Conservation (phyloP, 1,140 invertebrate genomes). For the Procambarus clarkii region DNA sequence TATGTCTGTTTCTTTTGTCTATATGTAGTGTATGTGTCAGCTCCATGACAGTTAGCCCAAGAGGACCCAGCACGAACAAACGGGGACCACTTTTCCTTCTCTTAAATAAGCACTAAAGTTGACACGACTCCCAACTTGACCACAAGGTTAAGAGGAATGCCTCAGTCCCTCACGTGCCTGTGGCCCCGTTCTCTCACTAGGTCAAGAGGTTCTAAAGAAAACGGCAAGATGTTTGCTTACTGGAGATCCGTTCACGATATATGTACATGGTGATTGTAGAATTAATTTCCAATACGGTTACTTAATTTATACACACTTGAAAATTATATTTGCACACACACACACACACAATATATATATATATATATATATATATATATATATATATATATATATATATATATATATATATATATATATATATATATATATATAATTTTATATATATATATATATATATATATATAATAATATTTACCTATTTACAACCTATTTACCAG, state of each 20-base stretch:
- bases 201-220: conserved; percentile 2
- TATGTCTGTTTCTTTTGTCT: background rate
- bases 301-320: background rate
- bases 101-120: conserved; percentile 5
- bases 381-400: conserved; percentile 23
- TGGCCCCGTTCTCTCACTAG: background rate
- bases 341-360: no score
- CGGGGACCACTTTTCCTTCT: conserved; percentile 5
- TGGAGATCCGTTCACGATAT: background rate
- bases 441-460: background rate
- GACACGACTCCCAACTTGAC: background rate
- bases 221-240: background rate
- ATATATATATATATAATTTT: conserved; percentile 5
- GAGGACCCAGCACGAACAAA: background rate
- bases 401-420: conserved; percentile 23
- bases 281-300: background rate
- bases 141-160: conserved; percentile 13
- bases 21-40: background rate
- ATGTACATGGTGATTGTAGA: background rate
- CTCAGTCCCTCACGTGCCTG: background rate
- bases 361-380: conserved; percentile 16
- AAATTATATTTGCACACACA: no score
- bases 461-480: no score
- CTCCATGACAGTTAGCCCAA: background rate
- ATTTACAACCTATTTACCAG: no score